A percentile compares a stretch with the other conserved stretches of the same genome.
Evolutionary conservation across 1,140 invertebrate genomes (phyloP).

Genomic region (Sminthurides bifidus): DNA sequence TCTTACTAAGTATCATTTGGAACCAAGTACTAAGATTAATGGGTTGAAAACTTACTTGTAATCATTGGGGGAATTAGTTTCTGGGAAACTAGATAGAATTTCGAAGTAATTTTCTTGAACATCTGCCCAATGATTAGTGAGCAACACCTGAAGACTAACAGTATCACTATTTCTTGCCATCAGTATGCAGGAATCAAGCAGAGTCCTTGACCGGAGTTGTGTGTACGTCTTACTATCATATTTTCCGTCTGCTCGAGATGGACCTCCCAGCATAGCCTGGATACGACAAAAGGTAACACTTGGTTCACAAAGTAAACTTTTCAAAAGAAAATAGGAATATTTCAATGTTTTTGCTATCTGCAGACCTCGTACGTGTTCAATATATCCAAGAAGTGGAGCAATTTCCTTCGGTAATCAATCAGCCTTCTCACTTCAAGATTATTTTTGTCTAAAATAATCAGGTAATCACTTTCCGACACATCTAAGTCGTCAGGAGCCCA

Average conservation of each 20-base stretch:
- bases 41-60: slow-evolving; percentile 41
- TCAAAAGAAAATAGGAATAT: too few relatives aligned
- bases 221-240: slow-evolving; percentile 48
- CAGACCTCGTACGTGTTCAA: slow-evolving; percentile 51
- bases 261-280: slow-evolving; percentile 40
- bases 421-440: slow-evolving; percentile 46
- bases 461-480: slow-evolving; percentile 24
- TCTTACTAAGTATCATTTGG: background rate
- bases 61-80: slow-evolving; percentile 54
- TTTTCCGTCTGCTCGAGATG: slow-evolving; percentile 36
- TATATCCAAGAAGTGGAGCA: slow-evolving; percentile 51
- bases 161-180: slow-evolving; percentile 50
- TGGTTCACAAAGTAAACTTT: slow-evolving; percentile 3
- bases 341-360: background rate
- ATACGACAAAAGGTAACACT: slow-evolving; percentile 1
- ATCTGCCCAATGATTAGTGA: slow-evolving; percentile 55
- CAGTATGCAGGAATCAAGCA: slow-evolving; percentile 47
- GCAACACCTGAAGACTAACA: slow-evolving; percentile 50
- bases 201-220: slow-evolving; percentile 46
- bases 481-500: slow-evolving; percentile 30
- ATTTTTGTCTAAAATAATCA: slow-evolving; percentile 34
- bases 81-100: slow-evolving; percentile 61
- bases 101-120: slow-evolving; percentile 53
- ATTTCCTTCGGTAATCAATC: slow-evolving; percentile 44
- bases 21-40: background rate